A percentile compares a stretch with the other conserved stretches of the same genome.
Conservation (phyloP, 2,888 invertebrate species). For the Slavum lentiscoides region DNA sequence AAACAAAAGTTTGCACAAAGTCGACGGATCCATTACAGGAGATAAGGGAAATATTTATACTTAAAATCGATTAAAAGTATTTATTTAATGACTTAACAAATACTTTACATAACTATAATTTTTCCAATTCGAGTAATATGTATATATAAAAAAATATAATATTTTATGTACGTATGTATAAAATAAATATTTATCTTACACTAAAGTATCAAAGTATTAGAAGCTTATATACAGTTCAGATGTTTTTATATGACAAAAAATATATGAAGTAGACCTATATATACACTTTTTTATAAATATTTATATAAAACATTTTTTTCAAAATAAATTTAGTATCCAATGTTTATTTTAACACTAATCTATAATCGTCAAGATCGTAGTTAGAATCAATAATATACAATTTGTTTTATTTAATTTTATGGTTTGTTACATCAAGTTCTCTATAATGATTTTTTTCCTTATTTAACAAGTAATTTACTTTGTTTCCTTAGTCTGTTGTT, state of each 20-base stretch:
- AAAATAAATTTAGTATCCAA: not conserved
- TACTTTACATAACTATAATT: not conserved
- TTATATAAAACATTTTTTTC: not conserved
- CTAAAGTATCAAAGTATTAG: not conserved
- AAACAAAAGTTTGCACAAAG: conserved; percentile 2
- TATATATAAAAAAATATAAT: not conserved
- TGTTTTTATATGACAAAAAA: not conserved
- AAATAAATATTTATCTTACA: not conserved
- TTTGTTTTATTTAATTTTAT: too few relatives aligned
- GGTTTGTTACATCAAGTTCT: too few relatives aligned
- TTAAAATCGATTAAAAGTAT: not conserved
- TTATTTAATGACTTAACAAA: not conserved
- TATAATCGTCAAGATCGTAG: too few relatives aligned
- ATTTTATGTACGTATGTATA: too few relatives aligned
- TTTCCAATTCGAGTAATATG: not conserved
- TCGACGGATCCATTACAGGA: not conserved
- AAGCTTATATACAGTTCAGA: not conserved
- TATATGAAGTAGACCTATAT: too few relatives aligned
- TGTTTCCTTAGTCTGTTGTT: too few relatives aligned
- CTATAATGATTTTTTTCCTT: too few relatives aligned
- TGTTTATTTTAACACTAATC: not conserved
- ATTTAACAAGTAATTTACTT: too few relatives aligned
- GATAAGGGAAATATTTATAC: not conserved
- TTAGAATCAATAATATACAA: too few relatives aligned
- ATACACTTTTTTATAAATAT: not conserved